Base-by-base conservation (phyloP, 2,888 invertebrate species). In the Ecliptopera silaceata region DNA sequence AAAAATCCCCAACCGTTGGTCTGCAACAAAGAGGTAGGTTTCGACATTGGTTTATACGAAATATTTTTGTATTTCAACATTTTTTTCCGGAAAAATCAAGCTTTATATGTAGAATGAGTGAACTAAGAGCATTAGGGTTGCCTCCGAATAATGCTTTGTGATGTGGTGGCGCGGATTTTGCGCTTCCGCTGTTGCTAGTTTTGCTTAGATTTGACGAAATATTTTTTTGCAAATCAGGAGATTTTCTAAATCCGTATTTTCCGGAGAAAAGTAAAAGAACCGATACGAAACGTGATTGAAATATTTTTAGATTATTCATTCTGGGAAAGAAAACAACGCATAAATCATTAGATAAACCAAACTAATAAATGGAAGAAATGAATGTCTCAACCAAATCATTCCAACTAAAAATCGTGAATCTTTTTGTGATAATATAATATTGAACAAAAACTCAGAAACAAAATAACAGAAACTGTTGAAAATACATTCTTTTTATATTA, bases 71-170 rank as follows among this genome's bases (percentile, higher is more conserved):
- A 64, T 73, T 71, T 65, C 62, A 55, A 70, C 56, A 63, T 74
- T 75, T 75, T 75, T 72, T 44, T 38, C 62, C 63, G 59, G 57
- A 49, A 63, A 68, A 69, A 74, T 77, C 73, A 70, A 65, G 72
- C 73, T 79, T 68, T 74, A 72, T 71, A 64, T 71, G 63, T 63
- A 43, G 73, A 66, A 66, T 61, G 72, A 67, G 66, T 63, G 69
- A 67, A 71, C 68, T 72, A 66, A 72, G 67, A 63, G 69, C 64
- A 71, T 75, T 77, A 79, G 68, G 74, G 74, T 53, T 75, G 75
- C 56, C 66, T 56, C 55, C 49, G 45, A 52, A 47, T 49, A 59
- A 52, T 54, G 51, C 52, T 59, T 53, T 56, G 56, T 58, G 57
- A 60, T 64, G 59, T 50, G 38, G 57, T 54, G 53, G 54, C 26